Conservation (phyloP, 2,888 invertebrate species). For the Dryobotodes eremita region DNA sequence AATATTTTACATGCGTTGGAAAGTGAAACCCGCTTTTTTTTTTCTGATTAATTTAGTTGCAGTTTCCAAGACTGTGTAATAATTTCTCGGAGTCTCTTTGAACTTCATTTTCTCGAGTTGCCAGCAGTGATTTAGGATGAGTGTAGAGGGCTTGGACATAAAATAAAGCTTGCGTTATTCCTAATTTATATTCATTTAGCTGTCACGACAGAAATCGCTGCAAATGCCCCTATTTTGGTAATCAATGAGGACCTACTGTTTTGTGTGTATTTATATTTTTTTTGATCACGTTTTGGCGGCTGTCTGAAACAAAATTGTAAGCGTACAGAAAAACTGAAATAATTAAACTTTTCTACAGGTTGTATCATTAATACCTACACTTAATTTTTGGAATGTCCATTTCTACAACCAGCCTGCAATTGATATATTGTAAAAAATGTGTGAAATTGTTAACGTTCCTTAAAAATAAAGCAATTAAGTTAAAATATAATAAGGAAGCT, state of each 20-base stretch:
- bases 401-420: background rate
- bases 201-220: too few relatives aligned
- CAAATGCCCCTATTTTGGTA: background rate
- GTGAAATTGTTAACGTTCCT: background rate
- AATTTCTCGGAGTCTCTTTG: background rate
- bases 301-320: background rate
- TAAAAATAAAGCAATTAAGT: background rate
- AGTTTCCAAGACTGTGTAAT: background rate
- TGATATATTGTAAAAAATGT: background rate
- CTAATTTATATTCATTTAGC: background rate
- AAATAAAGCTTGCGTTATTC: background rate
- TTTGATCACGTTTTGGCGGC: background rate
- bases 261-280: background rate
- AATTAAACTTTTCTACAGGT: background rate
- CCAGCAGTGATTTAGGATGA: background rate
- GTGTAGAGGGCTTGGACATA: background rate
- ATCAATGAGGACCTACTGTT: background rate
- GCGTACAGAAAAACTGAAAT: background rate
- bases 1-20: too few relatives aligned
- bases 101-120: background rate
- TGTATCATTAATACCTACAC: background rate
- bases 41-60: background rate
- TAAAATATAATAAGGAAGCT: background rate
- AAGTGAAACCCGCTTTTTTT: background rate
- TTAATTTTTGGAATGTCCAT: background rate